Base-by-base conservation (phyloP, 2,888 invertebrate genomes). In the Phanerotoma sp. region DNA sequence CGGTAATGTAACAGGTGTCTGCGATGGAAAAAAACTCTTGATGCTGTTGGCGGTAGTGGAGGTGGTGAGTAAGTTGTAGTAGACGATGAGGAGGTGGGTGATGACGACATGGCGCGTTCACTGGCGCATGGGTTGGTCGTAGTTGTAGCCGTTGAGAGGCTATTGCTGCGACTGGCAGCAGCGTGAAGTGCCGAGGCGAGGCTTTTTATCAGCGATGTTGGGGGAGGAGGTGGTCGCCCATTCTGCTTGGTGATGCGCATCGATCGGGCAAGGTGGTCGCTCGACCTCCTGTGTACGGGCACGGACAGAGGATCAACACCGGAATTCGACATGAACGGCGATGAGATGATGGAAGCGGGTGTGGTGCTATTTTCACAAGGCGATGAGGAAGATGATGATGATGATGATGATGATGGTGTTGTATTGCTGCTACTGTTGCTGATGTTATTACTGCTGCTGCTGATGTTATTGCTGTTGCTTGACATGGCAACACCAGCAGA, bases 161-260 rank as follows among this genome's bases (percentile, higher is more conserved):
- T 64, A 40, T 66, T 65, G 59, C 65, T 67, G 51, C 67, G 69
- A 18, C 62, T 63, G 4, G 66, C 64, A 2, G 65, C 64, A 4
- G 68, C 69, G 13, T 66, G 66, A 4, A 70, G 54, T 5, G 66
- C 68, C 4, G 69, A 70, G 5, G 65, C 66, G 16, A 73, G 42
- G n/a, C 69, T 68, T 51, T 66, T 67, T 41, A 73, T 66, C 50
- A 71, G 21, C 16, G 72, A 66, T 7, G 72, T 64, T 10, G 66
- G 67, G n/a, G 65, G 51, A 4, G 65, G 54, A 3, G 58, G 58
- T 55, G 45, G 54, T 55, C 40, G 9, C 53, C 57, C 13, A 56
- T 60, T 57, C 57, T 59, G 53, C 53, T 58, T 37, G 44, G 57
- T 32, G 56, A 60, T 4, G 50, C 57, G 18, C 58, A 58, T 32